These are phyloP conservation scores for Lepus europaeus DNA, from an alignment of 2,113 vertebrate species.

Conservation along the genomic window DNA sequence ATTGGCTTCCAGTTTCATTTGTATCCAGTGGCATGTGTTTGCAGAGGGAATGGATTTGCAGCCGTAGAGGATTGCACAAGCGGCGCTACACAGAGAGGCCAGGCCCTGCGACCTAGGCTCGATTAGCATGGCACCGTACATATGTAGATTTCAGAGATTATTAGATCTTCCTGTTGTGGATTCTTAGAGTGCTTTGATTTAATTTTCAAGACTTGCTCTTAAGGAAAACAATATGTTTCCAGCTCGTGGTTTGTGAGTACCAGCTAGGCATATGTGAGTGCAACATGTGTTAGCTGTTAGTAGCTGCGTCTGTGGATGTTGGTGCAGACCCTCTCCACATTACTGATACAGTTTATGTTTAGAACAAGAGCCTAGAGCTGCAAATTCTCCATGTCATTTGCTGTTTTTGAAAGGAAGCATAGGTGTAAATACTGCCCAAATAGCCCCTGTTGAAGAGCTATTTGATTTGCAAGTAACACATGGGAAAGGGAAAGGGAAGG, in stretches of 20 bases:
- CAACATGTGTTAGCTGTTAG: constrained; percentile 13
- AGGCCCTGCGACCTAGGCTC: constrained; percentile 50
- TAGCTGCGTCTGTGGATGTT: not conserved
- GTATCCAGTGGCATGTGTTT: constrained; percentile 68
- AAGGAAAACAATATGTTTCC: constrained; percentile 36
- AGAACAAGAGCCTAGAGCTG: constrained; percentile 54
- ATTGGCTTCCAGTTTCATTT: constrained; percentile 68
- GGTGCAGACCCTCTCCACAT: not conserved
- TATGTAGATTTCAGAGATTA: constrained; percentile 47
- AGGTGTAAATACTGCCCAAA: constrained; percentile 55
- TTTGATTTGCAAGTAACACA: constrained; percentile 70
- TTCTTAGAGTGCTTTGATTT: constrained; percentile 51
- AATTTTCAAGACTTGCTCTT: constrained; percentile 57
- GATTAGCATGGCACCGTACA: constrained; percentile 8
- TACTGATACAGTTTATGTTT: constrained; percentile 26
- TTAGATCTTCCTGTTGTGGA: not conserved
- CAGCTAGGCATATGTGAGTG: not conserved
- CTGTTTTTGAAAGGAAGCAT: constrained; percentile 69
- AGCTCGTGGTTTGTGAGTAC: not conserved
- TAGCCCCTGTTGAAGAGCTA: constrained; percentile 5
- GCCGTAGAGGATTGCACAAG: constrained; percentile 1
- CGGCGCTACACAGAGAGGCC: not conserved
- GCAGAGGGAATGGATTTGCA: constrained; percentile 64
- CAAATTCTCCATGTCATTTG: constrained; percentile 19
- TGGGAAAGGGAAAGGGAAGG: constrained; percentile 23